Evolutionary conservation across 2,113 vertebrate species (phyloP), one percentile per base, ranked within the genome.

Genomic region (Nerophis lumbriciformis): DNA sequence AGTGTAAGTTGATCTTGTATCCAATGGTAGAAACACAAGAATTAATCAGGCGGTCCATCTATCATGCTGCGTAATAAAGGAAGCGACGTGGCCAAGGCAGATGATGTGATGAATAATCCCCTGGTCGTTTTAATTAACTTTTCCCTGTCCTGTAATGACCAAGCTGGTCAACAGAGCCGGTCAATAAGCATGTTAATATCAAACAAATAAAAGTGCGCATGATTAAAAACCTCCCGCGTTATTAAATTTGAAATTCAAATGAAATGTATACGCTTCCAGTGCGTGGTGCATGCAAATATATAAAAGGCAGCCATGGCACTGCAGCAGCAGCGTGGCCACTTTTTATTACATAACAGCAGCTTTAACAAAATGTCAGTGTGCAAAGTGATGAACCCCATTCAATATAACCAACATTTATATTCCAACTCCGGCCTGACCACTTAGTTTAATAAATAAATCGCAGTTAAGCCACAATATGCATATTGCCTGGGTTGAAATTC

Each of bases 231-330:
- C 95, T 96, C 96, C 94, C 90, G 94, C 92, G 95, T 98, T 98
- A 97, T 99, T 99, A 99, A 97, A 97, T 99, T 97, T 98, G 94
- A 99, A 98, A 98, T 98, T 99, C 96, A 97, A 98, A 98, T 98
- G 93, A 98, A 97, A 98, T 96, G 91, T 94, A 95, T 96, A 28
- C 28, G 94, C 93, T 88, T 90, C 88, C 84, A 87, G 89, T 92
- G 91, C 92, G 88, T 86, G 83, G 88, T 90, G 95, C 93, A 96
- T 97, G 92, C 88, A 94, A 96, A 98, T 95, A 19, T 44, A 57
- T 39, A 57, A 86, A 9, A 42, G 39, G 89, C 83, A 79, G 87
- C 81, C 85, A 70, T 68, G 64, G 82, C 89, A 86, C 68, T 36
- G 55, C 64, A 75, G 28, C 28, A 28, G 28, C 28, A 28, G 28